phyloP scores from a whole-genome alignment of 2,888 invertebrate genomes.

The Drosophila heteroneura region DNA sequence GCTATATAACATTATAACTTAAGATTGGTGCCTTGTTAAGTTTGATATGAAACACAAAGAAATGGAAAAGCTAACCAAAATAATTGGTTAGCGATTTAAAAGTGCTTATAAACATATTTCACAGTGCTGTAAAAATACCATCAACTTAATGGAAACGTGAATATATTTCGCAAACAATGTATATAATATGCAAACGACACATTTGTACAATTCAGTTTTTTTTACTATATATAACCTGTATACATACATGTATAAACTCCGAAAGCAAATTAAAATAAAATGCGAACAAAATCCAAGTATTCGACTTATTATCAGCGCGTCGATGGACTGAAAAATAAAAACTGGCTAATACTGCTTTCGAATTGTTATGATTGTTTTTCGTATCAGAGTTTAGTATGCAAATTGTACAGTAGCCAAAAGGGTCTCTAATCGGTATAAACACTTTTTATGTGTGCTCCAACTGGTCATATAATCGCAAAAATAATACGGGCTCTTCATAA shows the following conservation, averaged over 20 bases:
- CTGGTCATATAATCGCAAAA: slow-evolving; percentile 10
- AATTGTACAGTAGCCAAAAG: slow-evolving; percentile 29
- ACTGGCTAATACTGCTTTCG: slow-evolving; percentile 49
- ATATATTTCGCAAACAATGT: slow-evolving; percentile 18
- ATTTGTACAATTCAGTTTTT: slow-evolving; percentile 20
- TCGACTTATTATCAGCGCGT: slow-evolving; percentile 49
- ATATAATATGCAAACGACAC: slow-evolving; percentile 3
- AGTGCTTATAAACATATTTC: slow-evolving; percentile 20
- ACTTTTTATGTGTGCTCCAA: not conserved
- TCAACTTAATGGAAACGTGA: slow-evolving; percentile 29
- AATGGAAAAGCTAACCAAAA: slow-evolving; percentile 29
- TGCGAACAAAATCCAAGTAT: slow-evolving; percentile 36
- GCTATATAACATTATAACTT: slow-evolving; percentile 7
- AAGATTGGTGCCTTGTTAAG: slow-evolving; percentile 17
- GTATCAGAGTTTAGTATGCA: slow-evolving; percentile 39
- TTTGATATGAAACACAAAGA: too few relatives aligned
- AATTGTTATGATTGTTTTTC: slow-evolving; percentile 30
- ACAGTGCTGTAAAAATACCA: slow-evolving; percentile 28
- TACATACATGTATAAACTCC: slow-evolving; percentile 12
- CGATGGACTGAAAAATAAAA: slow-evolving; percentile 30
- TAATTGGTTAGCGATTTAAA: slow-evolving; percentile 33
- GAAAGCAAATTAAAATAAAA: slow-evolving; percentile 26
- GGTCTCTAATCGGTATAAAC: slow-evolving; percentile 13
- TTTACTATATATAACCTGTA: slow-evolving; percentile 6
- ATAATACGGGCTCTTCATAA: slow-evolving; percentile 39